Percentiles rank a stretch among this genome's conserved stretches.
phyloP scores from a whole-genome alignment of 2,113 vertebrate species.

The Hydrolagus affinis region DNA sequence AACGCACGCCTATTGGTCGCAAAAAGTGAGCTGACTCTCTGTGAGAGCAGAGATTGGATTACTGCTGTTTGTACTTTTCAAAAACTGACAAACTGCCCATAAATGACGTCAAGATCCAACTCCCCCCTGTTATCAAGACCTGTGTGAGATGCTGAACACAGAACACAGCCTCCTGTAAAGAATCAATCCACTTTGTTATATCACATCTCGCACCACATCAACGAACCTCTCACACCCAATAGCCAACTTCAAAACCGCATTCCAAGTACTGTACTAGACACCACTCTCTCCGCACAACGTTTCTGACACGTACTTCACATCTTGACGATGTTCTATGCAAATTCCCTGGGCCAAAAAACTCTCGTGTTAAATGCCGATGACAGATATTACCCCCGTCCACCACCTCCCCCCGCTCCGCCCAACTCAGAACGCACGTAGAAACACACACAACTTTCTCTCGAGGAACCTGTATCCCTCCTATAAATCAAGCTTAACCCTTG shows the following conservation, averaged over 20 bases:
- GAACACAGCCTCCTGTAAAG: background rate
- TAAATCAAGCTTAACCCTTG: too few species aligned
- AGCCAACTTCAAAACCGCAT: background rate
- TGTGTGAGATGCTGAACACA: background rate
- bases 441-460: too few species aligned
- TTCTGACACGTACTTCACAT: too few species aligned
- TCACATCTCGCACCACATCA: background rate
- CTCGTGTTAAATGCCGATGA: too few species aligned
- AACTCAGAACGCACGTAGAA: too few species aligned
- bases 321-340: too few species aligned
- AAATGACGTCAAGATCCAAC: background rate
- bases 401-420: too few species aligned
- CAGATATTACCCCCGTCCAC: too few species aligned
- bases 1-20: background rate
- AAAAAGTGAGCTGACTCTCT: constrained; percentile 5
- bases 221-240: background rate
- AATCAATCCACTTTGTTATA: background rate
- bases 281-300: too few species aligned
- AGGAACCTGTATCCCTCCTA: too few species aligned
- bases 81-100: background rate
- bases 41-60: background rate
- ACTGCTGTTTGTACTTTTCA: background rate
- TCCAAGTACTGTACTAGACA: too few species aligned
- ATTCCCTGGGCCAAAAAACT: too few species aligned
- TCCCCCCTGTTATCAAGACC: background rate